Evolutionary conservation across 2,888 invertebrate species (phyloP), one percentile per base, ranked within the genome.

Genomic region (Achlya flavicornis): DNA sequence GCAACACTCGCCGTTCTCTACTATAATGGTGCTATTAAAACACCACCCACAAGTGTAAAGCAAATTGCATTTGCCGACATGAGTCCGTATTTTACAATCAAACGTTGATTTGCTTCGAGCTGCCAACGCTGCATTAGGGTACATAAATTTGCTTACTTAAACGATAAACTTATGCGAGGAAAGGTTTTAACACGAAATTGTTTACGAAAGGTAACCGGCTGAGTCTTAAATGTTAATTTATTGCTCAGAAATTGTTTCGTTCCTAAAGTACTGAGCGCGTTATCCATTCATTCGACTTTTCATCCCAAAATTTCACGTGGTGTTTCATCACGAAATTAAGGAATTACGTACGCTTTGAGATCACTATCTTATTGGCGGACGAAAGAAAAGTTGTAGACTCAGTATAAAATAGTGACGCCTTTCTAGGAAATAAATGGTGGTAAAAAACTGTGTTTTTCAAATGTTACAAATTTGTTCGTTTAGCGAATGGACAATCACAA

Each of bases 51-150:
- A 86, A 88, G 87, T 87, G 86, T 85, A 80, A 82, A 87, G 87
- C 90, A 91, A 92, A 91, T 91, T 91, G 90, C 90, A 88, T 89
- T 88, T 85, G 86, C 88, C 85, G 87, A 88, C 89, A 88, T 87
- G 85, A 86, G 85, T 85, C 80, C 85, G 88, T 88, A 90, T 89
- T 87, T 87, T 87, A 91, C 91, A 91, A 92, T 91, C 91, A 90
- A 90, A 92, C 87, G 89, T 90, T 92, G 90, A 92, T 91, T 92
- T 90, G 89, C 85, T 81, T 81, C 78, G 78, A 82, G 86, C 88
- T 88, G 89, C 88, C 87, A 88, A 84, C 87, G 83, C 82, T 85
- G 86, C 86, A 90, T 88, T 89, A 89, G 89, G 89, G 90, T 87
- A 86, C 86, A 89, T 88, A 89, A 89, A 90, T 90, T 90, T 87